These are phyloP conservation scores for Melozone crissalis DNA, from an alignment of 2,113 vertebrate species.

Conservation along the genomic window DNA sequence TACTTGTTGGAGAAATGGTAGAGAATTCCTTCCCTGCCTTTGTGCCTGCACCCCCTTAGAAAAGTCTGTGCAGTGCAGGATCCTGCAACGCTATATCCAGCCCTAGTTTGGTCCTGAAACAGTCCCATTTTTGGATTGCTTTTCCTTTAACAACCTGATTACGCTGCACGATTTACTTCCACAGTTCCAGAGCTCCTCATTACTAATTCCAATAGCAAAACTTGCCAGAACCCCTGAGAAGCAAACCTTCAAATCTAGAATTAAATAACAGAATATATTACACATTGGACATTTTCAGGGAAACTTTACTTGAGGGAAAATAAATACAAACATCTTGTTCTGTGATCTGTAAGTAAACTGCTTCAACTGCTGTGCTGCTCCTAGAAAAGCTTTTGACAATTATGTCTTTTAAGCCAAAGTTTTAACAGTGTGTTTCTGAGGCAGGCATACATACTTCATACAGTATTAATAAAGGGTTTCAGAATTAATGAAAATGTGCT, in stretches of 20 bases:
- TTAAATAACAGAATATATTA: conserved; percentile 64
- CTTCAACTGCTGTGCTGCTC: conserved; percentile 21
- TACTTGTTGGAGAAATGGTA: not conserved
- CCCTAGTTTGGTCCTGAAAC: not conserved
- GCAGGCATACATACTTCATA: conserved; percentile 40
- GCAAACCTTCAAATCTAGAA: conserved; percentile 53
- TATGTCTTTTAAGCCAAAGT: conserved; percentile 50
- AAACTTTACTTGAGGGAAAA: conserved; percentile 60
- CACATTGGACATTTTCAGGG: conserved; percentile 44
- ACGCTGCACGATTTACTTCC: conserved; percentile 35
- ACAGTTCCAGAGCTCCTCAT: conserved; percentile 54
- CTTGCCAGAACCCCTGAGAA: conserved; percentile 55
- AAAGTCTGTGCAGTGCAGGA: conserved; percentile 3
- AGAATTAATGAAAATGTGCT: conserved; percentile 69
- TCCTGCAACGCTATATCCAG: not conserved
- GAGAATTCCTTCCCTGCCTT: not conserved
- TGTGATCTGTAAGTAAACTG: conserved; percentile 49
- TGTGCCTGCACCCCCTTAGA: not conserved
- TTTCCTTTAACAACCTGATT: conserved; percentile 33
- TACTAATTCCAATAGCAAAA: conserved; percentile 64
- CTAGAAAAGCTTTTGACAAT: conserved; percentile 66
- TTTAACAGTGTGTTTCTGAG: conserved; percentile 52
- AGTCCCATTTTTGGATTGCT: conserved; percentile 6
- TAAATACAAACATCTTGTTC: conserved; percentile 53
- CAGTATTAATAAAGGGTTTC: conserved; percentile 67